Percentiles rank a stretch among this genome's conserved stretches.
Evolutionary conservation across 2,888 invertebrate genomes (phyloP).

Genomic region (Adelphocoris suturalis): DNA sequence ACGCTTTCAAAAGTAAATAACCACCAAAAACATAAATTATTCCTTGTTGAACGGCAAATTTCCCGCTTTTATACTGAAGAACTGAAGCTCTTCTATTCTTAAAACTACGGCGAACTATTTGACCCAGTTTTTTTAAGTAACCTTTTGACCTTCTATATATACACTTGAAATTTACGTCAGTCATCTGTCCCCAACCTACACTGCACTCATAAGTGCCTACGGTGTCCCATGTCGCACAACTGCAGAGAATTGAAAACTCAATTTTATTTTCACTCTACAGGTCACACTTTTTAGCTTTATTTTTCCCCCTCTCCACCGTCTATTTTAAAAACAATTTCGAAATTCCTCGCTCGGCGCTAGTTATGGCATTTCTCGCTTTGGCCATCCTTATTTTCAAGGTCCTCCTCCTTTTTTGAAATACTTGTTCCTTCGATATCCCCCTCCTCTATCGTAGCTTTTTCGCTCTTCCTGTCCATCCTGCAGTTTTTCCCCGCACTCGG

Average conservation of each 20-base stretch:
- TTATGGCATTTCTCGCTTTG: slow-evolving; percentile 66
- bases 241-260: background rate
- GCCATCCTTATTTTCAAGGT: slow-evolving; percentile 68
- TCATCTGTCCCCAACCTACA: background rate
- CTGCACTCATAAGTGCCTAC: background rate
- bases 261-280: background rate
- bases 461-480: background rate
- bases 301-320: background rate
- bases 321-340: slow-evolving; percentile 4
- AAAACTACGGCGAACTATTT: background rate
- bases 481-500: background rate
- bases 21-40: background rate
- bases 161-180: background rate
- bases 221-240: background rate
- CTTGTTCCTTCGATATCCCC: background rate
- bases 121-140: background rate
- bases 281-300: background rate
- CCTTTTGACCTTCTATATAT: slow-evolving; percentile 39
- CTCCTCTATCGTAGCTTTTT: slow-evolving; percentile 24
- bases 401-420: slow-evolving; percentile 62
- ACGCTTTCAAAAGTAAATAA: background rate
- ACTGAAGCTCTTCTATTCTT: background rate
- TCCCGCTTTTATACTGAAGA: background rate
- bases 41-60: background rate
- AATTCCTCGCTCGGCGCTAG: slow-evolving; percentile 38